These are phyloP conservation scores for Lepus europaeus DNA, from an alignment of 2,113 vertebrate genomes.

Conservation along the genomic window DNA sequence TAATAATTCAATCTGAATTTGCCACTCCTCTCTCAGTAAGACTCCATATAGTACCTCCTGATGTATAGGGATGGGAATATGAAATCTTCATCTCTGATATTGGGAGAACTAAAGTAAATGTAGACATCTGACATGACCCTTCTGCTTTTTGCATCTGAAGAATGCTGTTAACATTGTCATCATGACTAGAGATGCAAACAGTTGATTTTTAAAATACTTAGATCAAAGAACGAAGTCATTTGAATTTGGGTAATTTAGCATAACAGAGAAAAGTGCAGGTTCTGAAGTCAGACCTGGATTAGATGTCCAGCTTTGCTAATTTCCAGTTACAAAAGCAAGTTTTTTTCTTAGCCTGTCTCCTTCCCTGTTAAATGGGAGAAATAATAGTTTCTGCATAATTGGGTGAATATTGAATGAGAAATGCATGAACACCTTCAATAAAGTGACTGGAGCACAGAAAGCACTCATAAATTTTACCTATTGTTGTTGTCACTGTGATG, in stretches of 20 bases:
- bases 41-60: background rate
- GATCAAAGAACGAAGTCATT: conserved; percentile 8
- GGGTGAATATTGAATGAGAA: conserved; percentile 45
- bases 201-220: conserved; percentile 42
- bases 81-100: conserved; percentile 13
- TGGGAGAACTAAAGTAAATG: background rate
- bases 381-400: background rate
- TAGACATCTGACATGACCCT: background rate
- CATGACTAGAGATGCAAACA: background rate
- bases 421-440: background rate
- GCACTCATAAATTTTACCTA: conserved; percentile 35
- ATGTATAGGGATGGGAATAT: background rate
- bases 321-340: background rate
- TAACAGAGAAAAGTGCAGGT: background rate
- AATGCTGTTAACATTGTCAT: background rate
- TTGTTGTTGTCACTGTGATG: conserved; percentile 39
- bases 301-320: background rate
- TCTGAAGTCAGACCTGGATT: background rate
- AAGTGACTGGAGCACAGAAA: background rate
- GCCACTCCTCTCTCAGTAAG: background rate
- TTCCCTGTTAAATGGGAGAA: background rate
- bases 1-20: background rate
- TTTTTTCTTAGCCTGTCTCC: background rate
- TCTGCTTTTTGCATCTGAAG: background rate
- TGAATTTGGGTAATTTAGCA: conserved; percentile 44